A percentile compares a stretch with the other conserved stretches of the same genome.
Conservation (phyloP, 2,888 invertebrate species). For the Tubulanus polymorphus region DNA sequence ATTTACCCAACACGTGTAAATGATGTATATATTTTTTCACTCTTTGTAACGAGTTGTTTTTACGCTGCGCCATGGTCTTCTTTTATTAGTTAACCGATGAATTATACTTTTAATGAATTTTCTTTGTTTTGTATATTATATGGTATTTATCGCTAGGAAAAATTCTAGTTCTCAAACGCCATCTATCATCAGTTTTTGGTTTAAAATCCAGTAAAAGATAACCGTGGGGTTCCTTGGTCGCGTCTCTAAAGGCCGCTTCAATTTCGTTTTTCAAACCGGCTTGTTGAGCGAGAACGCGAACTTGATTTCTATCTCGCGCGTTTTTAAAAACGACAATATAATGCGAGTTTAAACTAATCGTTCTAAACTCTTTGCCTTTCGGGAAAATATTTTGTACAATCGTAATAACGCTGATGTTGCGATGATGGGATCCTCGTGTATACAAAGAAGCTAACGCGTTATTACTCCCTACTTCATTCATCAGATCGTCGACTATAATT, state of each 20-base stretch:
- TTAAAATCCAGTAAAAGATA: constrained; percentile 13
- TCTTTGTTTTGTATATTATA: not conserved
- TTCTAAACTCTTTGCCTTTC: constrained; percentile 14
- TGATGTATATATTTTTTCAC: not conserved
- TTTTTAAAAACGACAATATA: constrained; percentile 16
- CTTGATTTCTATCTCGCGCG: constrained; percentile 11
- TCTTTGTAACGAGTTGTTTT: not conserved
- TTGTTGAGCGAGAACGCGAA: constrained; percentile 10
- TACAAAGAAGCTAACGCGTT: constrained; percentile 8
- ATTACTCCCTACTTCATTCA: constrained; percentile 8
- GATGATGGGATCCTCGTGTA: constrained; percentile 13
- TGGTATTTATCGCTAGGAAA: constrained; percentile 6
- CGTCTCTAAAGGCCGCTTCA: constrained; percentile 14
- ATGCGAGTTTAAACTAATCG: constrained; percentile 14
- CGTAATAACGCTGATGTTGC: constrained; percentile 12
- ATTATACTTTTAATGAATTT: too few relatives aligned
- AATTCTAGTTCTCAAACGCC: constrained; percentile 15
- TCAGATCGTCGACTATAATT: constrained; percentile 12
- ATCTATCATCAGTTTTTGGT: constrained; percentile 8
- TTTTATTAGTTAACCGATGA: too few relatives aligned
- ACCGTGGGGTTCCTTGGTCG: constrained; percentile 5
- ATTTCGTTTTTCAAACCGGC: constrained; percentile 5
- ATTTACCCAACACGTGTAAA: not conserved
- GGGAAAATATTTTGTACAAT: constrained; percentile 16
- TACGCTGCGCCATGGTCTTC: too few relatives aligned